A percentile compares a stretch with the other conserved stretches of the same genome.
phyloP scores from a whole-genome alignment of 2,113 vertebrate species.

The Conger conger region DNA sequence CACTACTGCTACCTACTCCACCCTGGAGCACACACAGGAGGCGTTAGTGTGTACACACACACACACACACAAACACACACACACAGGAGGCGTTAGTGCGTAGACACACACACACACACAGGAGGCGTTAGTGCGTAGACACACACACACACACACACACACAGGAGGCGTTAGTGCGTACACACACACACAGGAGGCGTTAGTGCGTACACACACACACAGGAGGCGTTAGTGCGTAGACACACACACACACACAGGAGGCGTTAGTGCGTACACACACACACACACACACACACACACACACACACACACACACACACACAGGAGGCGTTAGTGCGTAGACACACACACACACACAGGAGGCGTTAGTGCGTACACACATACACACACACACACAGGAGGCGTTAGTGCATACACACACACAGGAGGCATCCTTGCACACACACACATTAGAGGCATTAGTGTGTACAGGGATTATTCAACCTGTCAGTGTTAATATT shows the following conservation, averaged over 20 bases:
- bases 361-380: not conserved
- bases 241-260: slow-evolving; percentile 1
- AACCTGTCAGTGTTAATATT: no score
- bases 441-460: no score
- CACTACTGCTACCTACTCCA: slow-evolving; percentile 57
- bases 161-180: not conserved
- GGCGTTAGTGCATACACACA: not conserved
- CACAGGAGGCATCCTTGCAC: not conserved
- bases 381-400: not conserved
- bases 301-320: not conserved
- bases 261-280: not conserved
- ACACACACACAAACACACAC: not conserved
- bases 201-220: not conserved
- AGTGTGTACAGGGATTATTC: no score
- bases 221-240: no score
- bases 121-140: not conserved
- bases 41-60: not conserved
- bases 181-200: not conserved
- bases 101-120: slow-evolving; percentile 7
- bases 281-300: not conserved
- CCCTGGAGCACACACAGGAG: not conserved
- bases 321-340: no score
- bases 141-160: slow-evolving; percentile 4
- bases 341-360: not conserved
- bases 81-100: not conserved